These are phyloP conservation scores for Drosophila burlai DNA, from an alignment of 1,140 invertebrate genomes.

Conservation along the genomic window DNA sequence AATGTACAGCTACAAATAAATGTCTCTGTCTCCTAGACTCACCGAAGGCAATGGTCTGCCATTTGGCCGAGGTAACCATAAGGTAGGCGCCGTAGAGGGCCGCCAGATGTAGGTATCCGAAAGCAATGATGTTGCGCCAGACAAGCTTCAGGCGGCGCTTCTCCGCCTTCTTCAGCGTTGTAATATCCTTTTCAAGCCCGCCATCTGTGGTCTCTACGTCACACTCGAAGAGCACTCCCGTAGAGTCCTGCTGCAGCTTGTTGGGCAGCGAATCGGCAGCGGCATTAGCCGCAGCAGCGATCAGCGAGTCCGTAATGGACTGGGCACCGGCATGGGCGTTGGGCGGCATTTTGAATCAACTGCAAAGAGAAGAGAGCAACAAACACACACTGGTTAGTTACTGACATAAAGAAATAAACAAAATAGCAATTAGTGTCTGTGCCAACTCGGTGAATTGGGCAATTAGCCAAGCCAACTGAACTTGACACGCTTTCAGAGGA, in stretches of 20 bases:
- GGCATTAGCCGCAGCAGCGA: conserved; percentile 53
- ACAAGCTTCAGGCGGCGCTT: conserved; percentile 89
- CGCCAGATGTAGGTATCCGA: conserved; percentile 93
- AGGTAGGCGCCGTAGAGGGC: conserved; percentile 95
- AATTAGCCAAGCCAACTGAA: conserved; percentile 60
- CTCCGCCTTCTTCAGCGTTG: conserved; percentile 84
- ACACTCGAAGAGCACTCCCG: conserved; percentile 88
- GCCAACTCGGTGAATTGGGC: conserved; percentile 33
- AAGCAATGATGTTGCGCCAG: conserved; percentile 96
- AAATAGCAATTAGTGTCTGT: conserved; percentile 52
- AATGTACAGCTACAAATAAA: background rate
- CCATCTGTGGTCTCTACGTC: conserved; percentile 87
- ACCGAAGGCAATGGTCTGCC: conserved; percentile 92
- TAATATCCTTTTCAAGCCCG: conserved; percentile 84
- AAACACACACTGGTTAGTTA: conserved; percentile 26
- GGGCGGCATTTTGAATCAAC: conserved; percentile 78
- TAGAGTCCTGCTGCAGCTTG: conserved; percentile 72
- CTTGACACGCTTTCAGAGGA: conserved; percentile 66
- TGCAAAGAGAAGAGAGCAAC: conserved; percentile 18
- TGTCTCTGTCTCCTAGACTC: conserved; percentile 84
- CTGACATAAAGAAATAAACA: conserved; percentile 18
- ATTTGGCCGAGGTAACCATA: conserved; percentile 91
- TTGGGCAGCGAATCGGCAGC: conserved; percentile 64
- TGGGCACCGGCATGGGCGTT: conserved; percentile 78
- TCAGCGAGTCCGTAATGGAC: conserved; percentile 75